These are phyloP conservation scores for Diplodus puntazzo DNA, from an alignment of 2,797 vertebrate species.

Conservation along the genomic window DNA sequence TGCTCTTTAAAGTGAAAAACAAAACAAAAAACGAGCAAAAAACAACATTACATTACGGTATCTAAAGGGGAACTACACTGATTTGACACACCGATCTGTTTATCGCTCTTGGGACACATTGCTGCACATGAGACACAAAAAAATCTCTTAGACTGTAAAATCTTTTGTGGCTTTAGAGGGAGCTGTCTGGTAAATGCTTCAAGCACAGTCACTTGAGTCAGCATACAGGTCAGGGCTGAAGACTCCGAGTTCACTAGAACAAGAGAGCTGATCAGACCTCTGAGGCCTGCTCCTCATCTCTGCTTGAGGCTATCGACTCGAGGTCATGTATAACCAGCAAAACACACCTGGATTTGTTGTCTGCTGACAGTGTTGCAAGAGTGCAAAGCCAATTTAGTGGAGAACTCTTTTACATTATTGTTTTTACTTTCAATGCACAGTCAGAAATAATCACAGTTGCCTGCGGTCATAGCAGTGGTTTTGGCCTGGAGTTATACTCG, in stretches of 20 bases:
- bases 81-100: not conserved
- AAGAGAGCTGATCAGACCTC: not conserved
- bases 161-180: not conserved
- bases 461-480: not conserved
- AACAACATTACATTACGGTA: not conserved
- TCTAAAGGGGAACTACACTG: not conserved
- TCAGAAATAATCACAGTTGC: not conserved
- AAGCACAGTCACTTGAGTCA: conserved; percentile 1
- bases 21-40: not conserved
- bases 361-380: not conserved
- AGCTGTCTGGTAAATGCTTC: not conserved
- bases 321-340: not conserved
- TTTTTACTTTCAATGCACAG: not conserved
- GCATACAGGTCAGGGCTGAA: not conserved
- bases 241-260: not conserved
- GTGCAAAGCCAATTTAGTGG: not conserved
- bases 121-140: not conserved
- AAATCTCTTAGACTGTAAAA: not conserved
- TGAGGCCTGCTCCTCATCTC: not conserved
- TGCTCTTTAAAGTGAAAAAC: not conserved
- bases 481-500: not conserved
- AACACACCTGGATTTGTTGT: not conserved
- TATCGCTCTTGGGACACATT: not conserved
- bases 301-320: not conserved
- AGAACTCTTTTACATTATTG: not conserved